These are phyloP conservation scores for Diabrotica undecimpunctata DNA, from an alignment of 1,140 invertebrate species.

Conservation along the genomic window DNA sequence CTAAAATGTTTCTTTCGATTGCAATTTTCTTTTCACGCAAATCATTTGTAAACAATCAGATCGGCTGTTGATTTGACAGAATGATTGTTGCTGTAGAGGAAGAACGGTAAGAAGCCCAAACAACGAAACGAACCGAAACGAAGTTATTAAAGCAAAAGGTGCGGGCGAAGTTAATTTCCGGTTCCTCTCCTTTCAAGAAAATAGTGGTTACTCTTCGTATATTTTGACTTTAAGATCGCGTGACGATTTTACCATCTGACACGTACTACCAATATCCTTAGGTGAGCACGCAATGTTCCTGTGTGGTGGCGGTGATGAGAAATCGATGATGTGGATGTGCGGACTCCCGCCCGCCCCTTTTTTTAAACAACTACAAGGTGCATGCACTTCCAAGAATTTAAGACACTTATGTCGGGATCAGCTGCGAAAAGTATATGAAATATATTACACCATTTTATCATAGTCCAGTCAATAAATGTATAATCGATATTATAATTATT, in stretches of 20 bases:
- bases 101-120: neutral
- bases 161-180: neutral
- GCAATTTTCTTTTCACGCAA: neutral
- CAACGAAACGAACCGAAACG: neutral
- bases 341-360: no score
- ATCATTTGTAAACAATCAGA: neutral
- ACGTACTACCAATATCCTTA: slow-evolving; percentile 2
- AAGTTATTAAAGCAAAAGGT: slow-evolving; percentile 2
- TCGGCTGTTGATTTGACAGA: neutral
- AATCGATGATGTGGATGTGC: neutral
- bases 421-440: no score
- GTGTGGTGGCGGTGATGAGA: neutral
- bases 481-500: no score
- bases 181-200: neutral
- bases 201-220: neutral
- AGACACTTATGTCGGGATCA: no score
- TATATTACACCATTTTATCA: no score
- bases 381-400: no score
- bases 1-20: no score
- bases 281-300: neutral
- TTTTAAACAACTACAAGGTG: no score
- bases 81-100: neutral
- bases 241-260: neutral
- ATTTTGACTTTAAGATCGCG: neutral
- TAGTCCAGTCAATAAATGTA: no score